Base-by-base conservation (phyloP, 2,113 vertebrate species). In the Pedetes capensis region DNA sequence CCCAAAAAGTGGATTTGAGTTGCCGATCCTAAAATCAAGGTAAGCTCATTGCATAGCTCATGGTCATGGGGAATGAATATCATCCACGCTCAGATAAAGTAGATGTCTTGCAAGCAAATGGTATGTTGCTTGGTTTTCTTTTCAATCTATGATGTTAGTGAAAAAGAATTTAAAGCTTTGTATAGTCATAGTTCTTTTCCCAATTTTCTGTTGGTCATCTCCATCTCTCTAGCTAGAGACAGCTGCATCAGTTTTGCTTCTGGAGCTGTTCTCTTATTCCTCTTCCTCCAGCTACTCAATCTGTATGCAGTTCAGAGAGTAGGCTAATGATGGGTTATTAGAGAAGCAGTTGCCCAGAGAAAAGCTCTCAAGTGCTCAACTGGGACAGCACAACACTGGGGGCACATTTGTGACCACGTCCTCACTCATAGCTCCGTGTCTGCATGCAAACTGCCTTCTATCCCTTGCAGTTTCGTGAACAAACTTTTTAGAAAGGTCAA, bases 211-310 rank as follows among this genome's bases (percentile, higher is more conserved):
- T 64, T 68, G 72, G 85, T 63, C 79, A 79, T 92, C 81, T 69
- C 18, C 74, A 49, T 93, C n/a, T 55, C 47, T 42, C 39, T 55
- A 29, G 66, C 61, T 63, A 57, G 80, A 82, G 71, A 95, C 87
- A 97, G 92, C 92, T 90, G 92, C 49, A 49, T 92, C 16, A 42
- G 89, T 94, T 97, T 85, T 93, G 47, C 49, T 93, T 92, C 78
- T 86, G 20, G 72, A 59, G 37, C 44, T 61, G 3, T 88, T 92
- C 84, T 64, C 29, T 85, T 47, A 11, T 29, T 82, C 68, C 61
- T 96, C 44, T 95, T 72, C 90, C 75, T 39, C 75, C 39, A 84
- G 51, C 93, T 53, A 57, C 86, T 88, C 78, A 25, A 92, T 96
- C 95, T 95, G 63, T 87, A 93, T 92, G 94, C 93, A 66, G 63